phyloP scores from a whole-genome alignment of 2,113 vertebrate species.

The Bettongia penicillata region DNA sequence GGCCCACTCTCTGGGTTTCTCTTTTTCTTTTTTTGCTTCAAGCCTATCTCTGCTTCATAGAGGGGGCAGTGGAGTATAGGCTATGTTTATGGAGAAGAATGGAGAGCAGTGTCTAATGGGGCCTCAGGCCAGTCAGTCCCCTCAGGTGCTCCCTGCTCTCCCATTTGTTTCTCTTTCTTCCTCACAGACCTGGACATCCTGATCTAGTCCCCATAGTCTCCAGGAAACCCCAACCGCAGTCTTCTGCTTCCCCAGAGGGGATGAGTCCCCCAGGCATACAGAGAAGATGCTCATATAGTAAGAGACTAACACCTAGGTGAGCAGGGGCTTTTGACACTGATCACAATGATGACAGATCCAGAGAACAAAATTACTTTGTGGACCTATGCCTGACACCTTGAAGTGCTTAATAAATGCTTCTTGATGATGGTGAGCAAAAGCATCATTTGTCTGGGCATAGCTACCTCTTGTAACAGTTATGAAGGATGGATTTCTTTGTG shows the following conservation, averaged over 20 bases:
- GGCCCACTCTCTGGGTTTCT: neutral
- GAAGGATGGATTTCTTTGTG: neutral
- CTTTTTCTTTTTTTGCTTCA: neutral
- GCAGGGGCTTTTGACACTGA: neutral
- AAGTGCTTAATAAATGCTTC: neutral
- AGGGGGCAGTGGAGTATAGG: neutral
- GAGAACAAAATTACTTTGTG: neutral
- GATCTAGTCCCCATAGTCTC: neutral
- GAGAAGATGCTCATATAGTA: neutral
- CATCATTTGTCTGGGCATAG: neutral
- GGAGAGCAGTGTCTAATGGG: neutral
- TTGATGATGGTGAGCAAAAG: neutral
- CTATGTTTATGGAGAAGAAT: neutral
- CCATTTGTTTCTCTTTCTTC: neutral
- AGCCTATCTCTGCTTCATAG: neutral
- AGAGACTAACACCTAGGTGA: neutral
- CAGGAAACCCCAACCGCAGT: neutral
- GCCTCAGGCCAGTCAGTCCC: neutral
- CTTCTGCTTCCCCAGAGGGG: neutral
- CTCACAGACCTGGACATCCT: neutral
- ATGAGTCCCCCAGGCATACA: neutral
- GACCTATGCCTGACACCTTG: neutral
- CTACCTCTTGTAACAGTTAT: neutral
- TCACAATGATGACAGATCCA: neutral
- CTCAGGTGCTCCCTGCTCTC: neutral